phyloP scores from a whole-genome alignment of 2,113 vertebrate genomes.

The Sorex fumeus region DNA sequence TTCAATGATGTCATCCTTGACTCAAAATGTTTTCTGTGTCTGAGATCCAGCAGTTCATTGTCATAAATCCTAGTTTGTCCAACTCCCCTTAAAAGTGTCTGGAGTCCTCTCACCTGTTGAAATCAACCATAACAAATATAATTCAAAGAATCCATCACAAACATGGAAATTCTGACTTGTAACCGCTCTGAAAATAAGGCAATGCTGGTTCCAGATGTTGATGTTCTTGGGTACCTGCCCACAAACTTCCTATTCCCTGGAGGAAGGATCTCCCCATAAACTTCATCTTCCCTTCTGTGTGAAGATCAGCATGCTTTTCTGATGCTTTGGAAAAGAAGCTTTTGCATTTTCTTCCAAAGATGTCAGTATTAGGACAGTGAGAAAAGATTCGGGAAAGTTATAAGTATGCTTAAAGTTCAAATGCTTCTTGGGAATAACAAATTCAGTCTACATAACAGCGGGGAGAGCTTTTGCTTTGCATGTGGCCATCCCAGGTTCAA shows the following conservation, averaged over 20 bases:
- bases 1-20: conserved; percentile 58
- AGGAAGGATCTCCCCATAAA: conserved; percentile 50
- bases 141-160: background rate
- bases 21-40: background rate
- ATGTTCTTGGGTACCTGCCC: background rate
- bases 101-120: conserved; percentile 29
- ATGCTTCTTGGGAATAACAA: conserved; percentile 25
- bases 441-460: no score
- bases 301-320: conserved; percentile 35
- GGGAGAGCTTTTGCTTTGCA: no score
- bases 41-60: background rate
- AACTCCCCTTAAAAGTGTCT: background rate
- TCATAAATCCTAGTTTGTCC: conserved; percentile 28
- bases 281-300: conserved; percentile 20
- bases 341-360: conserved; percentile 57
- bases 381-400: conserved; percentile 34
- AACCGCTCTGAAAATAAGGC: conserved; percentile 21
- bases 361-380: background rate
- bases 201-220: background rate
- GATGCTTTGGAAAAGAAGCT: conserved; percentile 38
- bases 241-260: conserved; percentile 44
- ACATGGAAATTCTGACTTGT: conserved; percentile 33
- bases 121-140: background rate
- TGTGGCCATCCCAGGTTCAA: no score
- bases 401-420: background rate